Percentiles rank a stretch among this genome's conserved stretches.
These are phyloP conservation scores for Arion vulgaris DNA, from an alignment of 1,140 invertebrate genomes.

Conservation along the genomic window DNA sequence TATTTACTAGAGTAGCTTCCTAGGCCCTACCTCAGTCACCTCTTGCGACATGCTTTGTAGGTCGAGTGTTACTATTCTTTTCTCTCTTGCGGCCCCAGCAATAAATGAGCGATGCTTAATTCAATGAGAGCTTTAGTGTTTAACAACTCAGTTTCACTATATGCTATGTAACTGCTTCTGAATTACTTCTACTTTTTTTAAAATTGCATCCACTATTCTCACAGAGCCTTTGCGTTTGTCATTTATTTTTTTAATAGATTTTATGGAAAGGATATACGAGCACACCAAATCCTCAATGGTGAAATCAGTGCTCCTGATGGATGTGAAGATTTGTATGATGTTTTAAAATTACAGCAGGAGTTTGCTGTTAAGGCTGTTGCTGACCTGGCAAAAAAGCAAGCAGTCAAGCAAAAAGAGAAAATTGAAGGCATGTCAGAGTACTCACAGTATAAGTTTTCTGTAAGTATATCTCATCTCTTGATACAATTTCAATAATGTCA, in stretches of 20 bases:
- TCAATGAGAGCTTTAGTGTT: no score
- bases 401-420: conserved; percentile 43
- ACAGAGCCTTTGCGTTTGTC: background rate
- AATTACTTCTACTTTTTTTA: no score
- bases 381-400: conserved; percentile 56
- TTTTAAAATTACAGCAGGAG: conserved; percentile 58
- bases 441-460: conserved; percentile 16
- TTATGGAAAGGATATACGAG: conserved; percentile 63
- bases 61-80: no score
- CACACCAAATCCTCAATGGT: conserved; percentile 61
- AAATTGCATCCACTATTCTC: no score
- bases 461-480: background rate
- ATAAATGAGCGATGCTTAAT: no score
- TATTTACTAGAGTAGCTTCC: no score
- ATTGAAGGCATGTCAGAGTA: conserved; percentile 31
- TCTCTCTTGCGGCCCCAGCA: no score
- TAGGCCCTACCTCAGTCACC: no score
- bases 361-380: conserved; percentile 49
- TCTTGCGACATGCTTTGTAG: no score
- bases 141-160: no score
- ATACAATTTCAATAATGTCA: no score
- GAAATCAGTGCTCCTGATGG: conserved; percentile 57
- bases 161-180: no score
- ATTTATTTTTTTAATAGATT: conserved; percentile 51
- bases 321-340: conserved; percentile 62